These are phyloP conservation scores for Chrysolina oricalcia DNA, from an alignment of 2,888 invertebrate genomes.

Conservation along the genomic window DNA sequence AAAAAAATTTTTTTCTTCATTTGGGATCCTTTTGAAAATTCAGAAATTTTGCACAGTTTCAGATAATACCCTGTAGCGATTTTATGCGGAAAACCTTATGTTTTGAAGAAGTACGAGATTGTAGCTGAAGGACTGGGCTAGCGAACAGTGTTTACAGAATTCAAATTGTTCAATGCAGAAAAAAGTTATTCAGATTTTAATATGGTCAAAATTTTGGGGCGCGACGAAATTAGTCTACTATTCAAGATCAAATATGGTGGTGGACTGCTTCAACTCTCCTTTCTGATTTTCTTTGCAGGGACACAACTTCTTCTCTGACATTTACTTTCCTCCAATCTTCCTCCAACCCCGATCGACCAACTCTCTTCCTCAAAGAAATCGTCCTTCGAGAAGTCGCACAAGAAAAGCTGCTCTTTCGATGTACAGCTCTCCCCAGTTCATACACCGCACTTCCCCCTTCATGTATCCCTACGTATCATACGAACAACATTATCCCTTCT, in stretches of 20 bases:
- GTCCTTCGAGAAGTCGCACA: constrained; percentile 63
- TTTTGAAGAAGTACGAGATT: no score
- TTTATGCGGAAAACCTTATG: no score
- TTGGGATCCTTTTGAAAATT: no score
- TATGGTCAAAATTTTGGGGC: no score
- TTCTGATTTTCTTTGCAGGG: constrained; percentile 70
- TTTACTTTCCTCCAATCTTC: constrained; percentile 76
- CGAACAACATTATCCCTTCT: constrained; percentile 50
- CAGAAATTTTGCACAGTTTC: no score
- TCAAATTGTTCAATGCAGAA: no score
- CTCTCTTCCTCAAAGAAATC: constrained; percentile 68
- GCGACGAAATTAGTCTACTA: no score
- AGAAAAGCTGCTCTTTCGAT: constrained; percentile 67
- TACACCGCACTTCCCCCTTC: constrained; percentile 56
- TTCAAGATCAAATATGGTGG: constrained; percentile 44
- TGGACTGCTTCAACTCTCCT: constrained; percentile 69
- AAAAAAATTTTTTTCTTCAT: no score
- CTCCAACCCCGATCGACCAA: constrained; percentile 61
- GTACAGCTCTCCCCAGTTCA: constrained; percentile 69
- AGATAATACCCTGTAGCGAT: no score
- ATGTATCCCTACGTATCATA: constrained; percentile 67
- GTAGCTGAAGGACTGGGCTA: no score
- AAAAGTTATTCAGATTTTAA: no score
- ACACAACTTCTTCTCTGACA: constrained; percentile 84
- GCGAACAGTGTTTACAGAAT: no score